Evolutionary conservation across 2,888 invertebrate genomes (phyloP).

Genomic region (Protodeltote pygarga): DNA sequence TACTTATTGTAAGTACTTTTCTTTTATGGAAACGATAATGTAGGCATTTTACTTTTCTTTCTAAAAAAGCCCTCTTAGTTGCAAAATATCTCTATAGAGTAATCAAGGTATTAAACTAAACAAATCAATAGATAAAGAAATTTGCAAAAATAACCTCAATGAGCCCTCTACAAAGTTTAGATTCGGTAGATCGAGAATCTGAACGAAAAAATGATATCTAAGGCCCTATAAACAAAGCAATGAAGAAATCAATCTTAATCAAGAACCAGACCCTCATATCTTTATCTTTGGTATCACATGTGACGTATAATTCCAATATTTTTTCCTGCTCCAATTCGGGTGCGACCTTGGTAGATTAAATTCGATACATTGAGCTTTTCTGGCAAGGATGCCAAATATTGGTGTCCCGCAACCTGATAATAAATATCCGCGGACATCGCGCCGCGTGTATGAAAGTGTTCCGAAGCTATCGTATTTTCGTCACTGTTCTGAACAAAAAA

Average conservation of each 20-base stretch:
- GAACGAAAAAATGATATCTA: no score
- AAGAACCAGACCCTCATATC: background rate
- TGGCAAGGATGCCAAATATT: conserved; percentile 47
- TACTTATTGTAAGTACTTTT: conserved; percentile 1
- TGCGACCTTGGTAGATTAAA: conserved; percentile 43
- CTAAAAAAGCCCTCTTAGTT: background rate
- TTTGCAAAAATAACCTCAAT: no score
- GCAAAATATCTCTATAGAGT: background rate
- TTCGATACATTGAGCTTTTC: conserved; percentile 39
- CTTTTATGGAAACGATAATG: conserved; percentile 3
- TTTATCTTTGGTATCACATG: background rate
- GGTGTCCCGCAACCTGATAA: conserved; percentile 45
- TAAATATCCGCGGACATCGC: conserved; percentile 48
- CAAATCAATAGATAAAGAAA: no score
- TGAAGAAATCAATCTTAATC: background rate
- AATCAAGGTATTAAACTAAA: no score
- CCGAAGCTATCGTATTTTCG: conserved; percentile 29
- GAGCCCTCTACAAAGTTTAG: no score
- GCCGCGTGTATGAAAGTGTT: conserved; percentile 39
- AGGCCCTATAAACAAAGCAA: no score
- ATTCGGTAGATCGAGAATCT: no score
- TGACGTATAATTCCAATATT: conserved; percentile 11
- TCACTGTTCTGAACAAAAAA: conserved; percentile 31
- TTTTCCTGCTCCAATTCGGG: conserved; percentile 11
- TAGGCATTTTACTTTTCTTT: background rate